Evolutionary conservation across 2,888 invertebrate species (phyloP).

Genomic region (Apodemia zela): DNA sequence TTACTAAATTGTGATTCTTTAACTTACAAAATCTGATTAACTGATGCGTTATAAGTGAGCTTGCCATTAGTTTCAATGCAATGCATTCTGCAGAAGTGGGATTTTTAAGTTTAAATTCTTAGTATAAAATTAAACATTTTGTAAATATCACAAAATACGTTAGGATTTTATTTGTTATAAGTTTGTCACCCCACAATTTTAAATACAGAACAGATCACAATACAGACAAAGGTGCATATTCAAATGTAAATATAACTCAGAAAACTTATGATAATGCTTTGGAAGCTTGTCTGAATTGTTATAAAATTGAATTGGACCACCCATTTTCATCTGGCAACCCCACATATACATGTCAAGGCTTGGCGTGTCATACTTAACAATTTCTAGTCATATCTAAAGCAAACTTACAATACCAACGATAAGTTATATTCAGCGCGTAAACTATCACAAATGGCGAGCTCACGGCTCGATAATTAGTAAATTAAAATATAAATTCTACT

Average conservation of each 20-base stretch:
- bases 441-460: constrained; percentile 11
- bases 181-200: neutral
- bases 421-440: neutral
- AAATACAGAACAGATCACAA: neutral
- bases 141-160: neutral
- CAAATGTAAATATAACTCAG: too few relatives aligned
- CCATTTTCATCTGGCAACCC: neutral
- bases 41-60: neutral
- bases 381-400: neutral
- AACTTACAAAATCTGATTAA: neutral
- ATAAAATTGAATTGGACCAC: neutral
- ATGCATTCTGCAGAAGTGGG: too few relatives aligned
- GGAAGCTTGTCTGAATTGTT: neutral
- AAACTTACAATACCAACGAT: neutral
- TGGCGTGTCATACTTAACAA: neutral
- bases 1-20: neutral
- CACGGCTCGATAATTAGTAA: neutral
- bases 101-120: neutral
- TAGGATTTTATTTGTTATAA: neutral
- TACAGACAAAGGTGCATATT: too few relatives aligned
- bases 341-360: neutral
- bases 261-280: neutral
- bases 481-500: neutral
- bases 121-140: neutral
- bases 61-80: neutral